These are phyloP conservation scores for Platycheirus rosarum DNA, from an alignment of 2,888 invertebrate species.

Conservation along the genomic window DNA sequence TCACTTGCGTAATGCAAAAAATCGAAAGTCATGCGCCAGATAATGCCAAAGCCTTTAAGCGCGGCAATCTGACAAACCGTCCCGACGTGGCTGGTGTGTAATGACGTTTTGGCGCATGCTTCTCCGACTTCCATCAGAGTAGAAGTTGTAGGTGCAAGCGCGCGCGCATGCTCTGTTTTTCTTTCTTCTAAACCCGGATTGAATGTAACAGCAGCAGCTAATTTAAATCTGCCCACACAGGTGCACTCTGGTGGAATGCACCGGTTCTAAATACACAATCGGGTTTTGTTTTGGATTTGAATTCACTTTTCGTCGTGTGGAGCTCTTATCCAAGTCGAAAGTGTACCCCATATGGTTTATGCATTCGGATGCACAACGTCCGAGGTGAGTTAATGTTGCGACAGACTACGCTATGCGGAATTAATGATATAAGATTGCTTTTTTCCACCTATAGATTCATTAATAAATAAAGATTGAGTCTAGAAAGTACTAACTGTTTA, in stretches of 20 bases:
- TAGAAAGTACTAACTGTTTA: too few relatives aligned
- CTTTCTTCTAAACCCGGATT: slow-evolving; percentile 47
- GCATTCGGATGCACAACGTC: too few relatives aligned
- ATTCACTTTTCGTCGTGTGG: too few relatives aligned
- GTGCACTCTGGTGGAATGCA: slow-evolving; percentile 46
- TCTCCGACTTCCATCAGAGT: neutral
- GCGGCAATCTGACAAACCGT: slow-evolving; percentile 15
- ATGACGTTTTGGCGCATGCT: slow-evolving; percentile 42
- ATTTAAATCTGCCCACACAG: slow-evolving; percentile 69
- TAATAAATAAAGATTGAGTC: too few relatives aligned
- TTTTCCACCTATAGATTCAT: too few relatives aligned
- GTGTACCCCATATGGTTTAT: too few relatives aligned
- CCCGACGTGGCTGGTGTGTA: slow-evolving; percentile 1
- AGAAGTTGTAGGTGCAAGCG: slow-evolving; percentile 41
- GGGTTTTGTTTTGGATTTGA: slow-evolving; percentile 6
- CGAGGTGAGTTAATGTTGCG: too few relatives aligned
- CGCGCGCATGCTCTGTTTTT: slow-evolving; percentile 42
- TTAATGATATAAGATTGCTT: too few relatives aligned
- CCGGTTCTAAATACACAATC: slow-evolving; percentile 45
- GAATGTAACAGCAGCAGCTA: slow-evolving; percentile 28
- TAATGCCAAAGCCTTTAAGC: slow-evolving; percentile 9
- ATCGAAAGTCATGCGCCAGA: slow-evolving; percentile 55
- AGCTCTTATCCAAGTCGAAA: too few relatives aligned
- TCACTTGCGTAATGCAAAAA: slow-evolving; percentile 68
- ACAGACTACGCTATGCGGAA: too few relatives aligned